Evolutionary conservation across 2,888 invertebrate species (phyloP).

Genomic region (Labia minor): DNA sequence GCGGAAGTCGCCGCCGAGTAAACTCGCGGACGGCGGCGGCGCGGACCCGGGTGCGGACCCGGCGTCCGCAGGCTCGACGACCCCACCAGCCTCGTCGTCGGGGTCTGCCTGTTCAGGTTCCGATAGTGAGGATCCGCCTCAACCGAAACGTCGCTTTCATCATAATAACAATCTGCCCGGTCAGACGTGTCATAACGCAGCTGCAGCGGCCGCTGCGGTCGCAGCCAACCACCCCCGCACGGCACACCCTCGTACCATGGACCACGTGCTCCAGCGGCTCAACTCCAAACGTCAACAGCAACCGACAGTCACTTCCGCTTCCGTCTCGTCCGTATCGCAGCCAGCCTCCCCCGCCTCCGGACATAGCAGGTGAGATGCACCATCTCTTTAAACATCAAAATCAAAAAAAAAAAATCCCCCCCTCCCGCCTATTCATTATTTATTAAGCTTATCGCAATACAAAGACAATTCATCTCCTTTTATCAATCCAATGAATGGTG

Average conservation of each 20-base stretch:
- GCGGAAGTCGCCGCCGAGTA: slow-evolving; percentile 90
- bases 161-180: slow-evolving; percentile 25
- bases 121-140: slow-evolving; percentile 22
- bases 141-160: slow-evolving; percentile 24
- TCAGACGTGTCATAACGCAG: slow-evolving; percentile 23
- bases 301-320: slow-evolving; percentile 30
- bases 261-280: slow-evolving; percentile 76
- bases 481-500: too few species aligned
- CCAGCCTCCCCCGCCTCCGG: not conserved
- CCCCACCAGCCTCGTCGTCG: slow-evolving; percentile 39
- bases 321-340: slow-evolving; percentile 26
- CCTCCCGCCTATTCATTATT: too few species aligned
- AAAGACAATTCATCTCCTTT: too few species aligned
- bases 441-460: too few species aligned
- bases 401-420: too few species aligned
- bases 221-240: slow-evolving; percentile 45
- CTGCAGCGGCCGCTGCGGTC: slow-evolving; percentile 22
- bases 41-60: slow-evolving; percentile 34
- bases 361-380: not conserved
- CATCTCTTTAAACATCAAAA: too few species aligned
- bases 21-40: slow-evolving; percentile 68
- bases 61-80: slow-evolving; percentile 31
- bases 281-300: slow-evolving; percentile 71
- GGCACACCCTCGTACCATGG: slow-evolving; percentile 57
- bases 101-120: slow-evolving; percentile 26